A percentile compares a stretch with the other conserved stretches of the same genome.
These are phyloP conservation scores for Aphaenogaster rudis DNA, from an alignment of 1,140 invertebrate species.

Conservation along the genomic window DNA sequence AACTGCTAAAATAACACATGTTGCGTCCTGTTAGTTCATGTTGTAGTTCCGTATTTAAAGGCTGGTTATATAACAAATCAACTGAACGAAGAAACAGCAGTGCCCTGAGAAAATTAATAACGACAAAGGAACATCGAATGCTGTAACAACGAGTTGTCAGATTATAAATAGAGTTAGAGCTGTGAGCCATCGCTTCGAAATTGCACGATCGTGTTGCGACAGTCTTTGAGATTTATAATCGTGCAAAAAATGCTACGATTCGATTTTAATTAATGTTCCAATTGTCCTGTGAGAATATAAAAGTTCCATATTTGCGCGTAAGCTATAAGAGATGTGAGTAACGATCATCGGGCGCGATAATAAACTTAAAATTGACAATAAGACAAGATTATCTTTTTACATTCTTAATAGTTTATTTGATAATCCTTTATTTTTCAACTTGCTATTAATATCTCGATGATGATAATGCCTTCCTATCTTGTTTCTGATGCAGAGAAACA, in stretches of 20 bases:
- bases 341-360: neutral
- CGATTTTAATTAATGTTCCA: neutral
- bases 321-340: neutral
- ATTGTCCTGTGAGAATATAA: neutral
- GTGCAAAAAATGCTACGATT: neutral
- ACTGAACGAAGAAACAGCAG: neutral
- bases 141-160: neutral
- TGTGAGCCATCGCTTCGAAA: neutral
- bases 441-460: neutral
- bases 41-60: neutral
- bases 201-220: neutral
- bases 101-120: neutral
- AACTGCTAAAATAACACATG: slow-evolving; percentile 5
- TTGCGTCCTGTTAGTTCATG: neutral
- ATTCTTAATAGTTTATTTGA: neutral
- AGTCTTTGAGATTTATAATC: neutral
- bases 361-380: neutral
- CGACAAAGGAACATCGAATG: neutral
- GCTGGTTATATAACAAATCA: neutral
- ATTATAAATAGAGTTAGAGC: neutral
- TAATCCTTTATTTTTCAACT: neutral
- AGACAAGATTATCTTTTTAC: neutral
- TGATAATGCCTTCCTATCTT: neutral
- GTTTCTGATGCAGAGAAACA: neutral
- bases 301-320: neutral